Evolutionary conservation across 1,140 invertebrate species (phyloP), one percentile per base, ranked within the genome.

Genomic region (Lepidurus packardi): DNA sequence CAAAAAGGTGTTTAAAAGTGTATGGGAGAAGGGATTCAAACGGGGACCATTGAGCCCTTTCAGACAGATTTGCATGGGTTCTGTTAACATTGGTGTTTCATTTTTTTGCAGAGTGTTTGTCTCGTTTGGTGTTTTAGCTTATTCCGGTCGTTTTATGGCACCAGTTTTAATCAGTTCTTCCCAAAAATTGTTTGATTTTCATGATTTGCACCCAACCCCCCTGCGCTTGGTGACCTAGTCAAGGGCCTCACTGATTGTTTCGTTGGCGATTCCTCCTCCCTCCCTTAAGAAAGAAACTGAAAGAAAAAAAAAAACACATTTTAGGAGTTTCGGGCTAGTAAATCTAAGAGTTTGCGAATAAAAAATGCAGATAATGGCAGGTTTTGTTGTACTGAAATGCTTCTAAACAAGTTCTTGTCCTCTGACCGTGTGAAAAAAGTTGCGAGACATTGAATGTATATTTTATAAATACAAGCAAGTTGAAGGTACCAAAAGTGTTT

Each of bases 151-250:
- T 34, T 34, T 34, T 34, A 34, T 34, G 34, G 34, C 34, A 34
- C 34, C 34, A 65, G 21, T 65, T 21, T 65, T 65, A 65, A 65
- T n/a, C 16, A 16, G 21, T 65, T 65, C 4, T 65, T 65, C 21
- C 53, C 13, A 21, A 21, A 65, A 21, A 21, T 65, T 65, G 16
- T 47, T 65, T 65, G 53, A 16, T 65, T 65, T 65, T 16, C 21
- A n/a, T 16, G n/a, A 65, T n/a, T n/a, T 65, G 53, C 16, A n/a
- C 6, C 21, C 21, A 65, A n/a, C 13, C 21, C 53, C 53, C n/a
- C 53, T 65, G 53, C 53, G 53, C 13, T 65, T 65, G 53, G 53
- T 65, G 53, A 65, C 53, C 53, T 65, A 65, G 53, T 65, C 53
- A 65, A 65, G 53, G 53, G 53, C 53, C 53, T 21, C 21, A 65